phyloP scores from a whole-genome alignment of 1,140 invertebrate species.

The Drosophila subobscura region DNA sequence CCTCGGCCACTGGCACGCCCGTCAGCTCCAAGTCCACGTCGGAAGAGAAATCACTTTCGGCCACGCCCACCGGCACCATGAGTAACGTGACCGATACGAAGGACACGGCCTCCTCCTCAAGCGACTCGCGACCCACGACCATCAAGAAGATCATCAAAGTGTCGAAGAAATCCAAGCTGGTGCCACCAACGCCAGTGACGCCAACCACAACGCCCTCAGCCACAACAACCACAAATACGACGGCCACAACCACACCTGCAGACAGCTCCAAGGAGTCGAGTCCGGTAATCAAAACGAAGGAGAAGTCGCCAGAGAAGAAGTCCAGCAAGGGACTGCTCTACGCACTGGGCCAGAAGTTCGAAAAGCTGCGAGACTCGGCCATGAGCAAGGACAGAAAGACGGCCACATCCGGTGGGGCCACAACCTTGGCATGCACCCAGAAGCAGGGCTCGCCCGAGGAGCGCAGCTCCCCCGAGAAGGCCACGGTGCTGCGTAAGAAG shows the following conservation, averaged over 20 bases:
- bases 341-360: constrained; percentile 88
- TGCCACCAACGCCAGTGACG: constrained; percentile 57
- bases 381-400: constrained; percentile 78
- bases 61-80: constrained; percentile 36
- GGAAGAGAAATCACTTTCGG: constrained; percentile 56
- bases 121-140: constrained; percentile 52
- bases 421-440: constrained; percentile 48
- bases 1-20: neutral
- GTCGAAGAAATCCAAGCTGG: constrained; percentile 74
- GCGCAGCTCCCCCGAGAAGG: constrained; percentile 48
- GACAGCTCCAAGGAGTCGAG: constrained; percentile 76
- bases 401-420: neutral
- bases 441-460: constrained; percentile 60
- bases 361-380: constrained; percentile 85
- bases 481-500: constrained; percentile 35
- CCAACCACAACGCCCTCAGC: constrained; percentile 35
- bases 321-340: constrained; percentile 80
- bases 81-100: constrained; percentile 36
- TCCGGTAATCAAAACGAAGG: constrained; percentile 62
- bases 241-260: constrained; percentile 65
- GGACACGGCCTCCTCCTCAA: constrained; percentile 46
- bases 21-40: constrained; percentile 55
- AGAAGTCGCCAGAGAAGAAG: constrained; percentile 78
- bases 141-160: constrained; percentile 72
- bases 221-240: constrained; percentile 39